These are phyloP conservation scores for Agapornis roseicollis DNA, from an alignment of 2,113 vertebrate genomes.

Conservation along the genomic window DNA sequence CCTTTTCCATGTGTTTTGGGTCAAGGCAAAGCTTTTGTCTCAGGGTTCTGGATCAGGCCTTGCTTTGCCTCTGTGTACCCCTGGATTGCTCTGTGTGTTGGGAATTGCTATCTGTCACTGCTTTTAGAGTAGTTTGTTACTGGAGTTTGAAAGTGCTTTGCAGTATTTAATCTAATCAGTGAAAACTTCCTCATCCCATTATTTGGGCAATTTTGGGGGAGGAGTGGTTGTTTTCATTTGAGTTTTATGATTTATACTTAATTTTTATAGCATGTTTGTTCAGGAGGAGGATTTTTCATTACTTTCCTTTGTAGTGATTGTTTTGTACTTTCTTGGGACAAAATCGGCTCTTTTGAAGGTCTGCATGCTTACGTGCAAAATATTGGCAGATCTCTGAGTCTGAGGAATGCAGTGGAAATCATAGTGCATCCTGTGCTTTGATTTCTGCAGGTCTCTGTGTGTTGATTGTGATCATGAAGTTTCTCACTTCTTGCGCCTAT, in stretches of 20 bases:
- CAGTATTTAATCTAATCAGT: constrained; percentile 67
- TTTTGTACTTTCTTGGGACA: constrained; percentile 70
- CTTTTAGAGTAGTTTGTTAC: constrained; percentile 47
- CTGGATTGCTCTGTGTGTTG: not conserved
- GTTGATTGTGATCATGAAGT: not conserved
- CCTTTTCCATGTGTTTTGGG: not conserved
- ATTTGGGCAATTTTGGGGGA: constrained; percentile 66
- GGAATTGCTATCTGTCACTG: constrained; percentile 39
- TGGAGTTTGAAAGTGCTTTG: constrained; percentile 63
- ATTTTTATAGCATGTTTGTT: constrained; percentile 62
- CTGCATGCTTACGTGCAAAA: constrained; percentile 55
- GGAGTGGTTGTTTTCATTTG: constrained; percentile 65
- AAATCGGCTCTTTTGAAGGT: constrained; percentile 74
- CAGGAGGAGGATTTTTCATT: constrained; percentile 70
- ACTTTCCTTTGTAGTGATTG: constrained; percentile 72
- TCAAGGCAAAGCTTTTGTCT: not conserved
- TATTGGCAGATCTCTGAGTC: constrained; percentile 65
- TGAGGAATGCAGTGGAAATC: constrained; percentile 67
- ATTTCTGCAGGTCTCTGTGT: constrained; percentile 54
- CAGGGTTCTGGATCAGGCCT: constrained; percentile 6
- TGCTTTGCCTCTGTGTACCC: not conserved
- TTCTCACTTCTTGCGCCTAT: constrained; percentile 7
- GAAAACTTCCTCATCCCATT: constrained; percentile 62
- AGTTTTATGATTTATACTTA: constrained; percentile 54
- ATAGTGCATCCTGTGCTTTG: constrained; percentile 69